Base-by-base conservation (phyloP, 2,888 invertebrate species). In the Smittia aterrima region DNA sequence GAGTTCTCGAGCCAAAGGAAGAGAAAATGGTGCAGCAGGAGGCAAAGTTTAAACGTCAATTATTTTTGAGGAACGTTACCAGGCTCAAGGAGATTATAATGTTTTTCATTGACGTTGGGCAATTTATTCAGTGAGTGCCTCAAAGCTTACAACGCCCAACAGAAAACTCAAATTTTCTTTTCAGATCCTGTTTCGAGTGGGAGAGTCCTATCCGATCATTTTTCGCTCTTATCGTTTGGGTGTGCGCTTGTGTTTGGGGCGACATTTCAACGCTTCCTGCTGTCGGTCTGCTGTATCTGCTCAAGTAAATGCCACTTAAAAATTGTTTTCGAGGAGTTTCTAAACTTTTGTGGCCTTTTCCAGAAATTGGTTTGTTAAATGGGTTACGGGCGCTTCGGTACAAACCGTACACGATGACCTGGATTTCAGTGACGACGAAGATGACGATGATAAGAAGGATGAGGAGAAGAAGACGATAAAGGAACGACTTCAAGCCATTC, bases 391-490 rank as follows among this genome's bases (percentile, higher is more conserved):
- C 27, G 78, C 79, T 7, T 75, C 78, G 16, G 78, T 86, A 67
- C 79, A 82, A 41, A 86, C 87, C 58, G 85, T 87, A 4, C 88
- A 88, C 77, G 89, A 89, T 77, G 88, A 89, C 66, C 88, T 88
- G 75, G 86, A 91, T 77, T 79, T 87, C 75, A 89, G 86, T 53
- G 90, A 92, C 79, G 93, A 93, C 76, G 95, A 96, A 74, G 96
- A 96, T 77, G 96, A 96, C 18, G 92, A 93, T 76, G 95, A 96
- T 79, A 92, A 91, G 79, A 94, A 95, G 80, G 94, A 93, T 86
- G 97, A 97, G 82, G 97, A 96, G 81, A 97, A 96, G 82, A 96
- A 96, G 84, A 93, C 95, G 78, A 85, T 98, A 73, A 95, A 96
- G 81, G 96, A 97, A 82, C 88, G 95, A 76, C 83, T 98, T 54